Evolutionary conservation across 92 coral and sea anemone species (phyloP).

Genomic region (Ricordea florida): DNA sequence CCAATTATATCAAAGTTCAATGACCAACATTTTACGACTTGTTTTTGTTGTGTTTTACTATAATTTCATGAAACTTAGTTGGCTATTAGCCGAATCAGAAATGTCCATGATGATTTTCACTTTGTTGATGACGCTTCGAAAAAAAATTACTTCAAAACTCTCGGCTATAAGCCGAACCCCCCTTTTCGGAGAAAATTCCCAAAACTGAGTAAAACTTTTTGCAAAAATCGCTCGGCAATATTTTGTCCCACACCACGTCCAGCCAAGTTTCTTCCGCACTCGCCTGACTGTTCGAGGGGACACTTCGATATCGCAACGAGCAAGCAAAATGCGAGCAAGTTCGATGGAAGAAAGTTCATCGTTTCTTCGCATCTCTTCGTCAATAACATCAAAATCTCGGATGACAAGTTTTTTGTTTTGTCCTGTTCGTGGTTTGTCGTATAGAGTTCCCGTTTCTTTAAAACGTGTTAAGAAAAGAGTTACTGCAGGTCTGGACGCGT

Average conservation of each 20-base stretch:
- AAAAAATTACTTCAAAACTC: no score
- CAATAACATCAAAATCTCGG: constrained; percentile 4
- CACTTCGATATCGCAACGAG: background rate
- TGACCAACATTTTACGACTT: no score
- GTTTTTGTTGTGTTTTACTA: no score
- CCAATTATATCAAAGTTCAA: no score
- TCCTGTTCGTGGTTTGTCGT: background rate
- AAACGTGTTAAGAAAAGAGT: constrained; percentile 23
- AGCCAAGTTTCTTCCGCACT: constrained; percentile 19
- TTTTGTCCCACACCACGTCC: constrained; percentile 22
- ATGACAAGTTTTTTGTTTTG: background rate
- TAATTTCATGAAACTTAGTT: no score
- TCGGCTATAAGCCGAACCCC: no score
- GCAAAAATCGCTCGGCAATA: no score
- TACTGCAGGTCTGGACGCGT: constrained; percentile 8
- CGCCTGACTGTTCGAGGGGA: constrained; percentile 3
- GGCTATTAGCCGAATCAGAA: no score
- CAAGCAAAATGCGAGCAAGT: constrained; percentile 3
- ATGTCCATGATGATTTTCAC: no score
- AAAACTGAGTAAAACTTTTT: no score
- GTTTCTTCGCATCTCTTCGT: constrained; percentile 24
- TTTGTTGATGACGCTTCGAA: no score
- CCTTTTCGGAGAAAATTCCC: no score
- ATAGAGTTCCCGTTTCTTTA: constrained; percentile 3
- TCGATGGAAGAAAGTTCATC: constrained; percentile 27